Percentiles rank a stretch among this genome's conserved stretches.
Evolutionary conservation across 2,888 invertebrate genomes (phyloP).

Genomic region (Diplolepis rosae): DNA sequence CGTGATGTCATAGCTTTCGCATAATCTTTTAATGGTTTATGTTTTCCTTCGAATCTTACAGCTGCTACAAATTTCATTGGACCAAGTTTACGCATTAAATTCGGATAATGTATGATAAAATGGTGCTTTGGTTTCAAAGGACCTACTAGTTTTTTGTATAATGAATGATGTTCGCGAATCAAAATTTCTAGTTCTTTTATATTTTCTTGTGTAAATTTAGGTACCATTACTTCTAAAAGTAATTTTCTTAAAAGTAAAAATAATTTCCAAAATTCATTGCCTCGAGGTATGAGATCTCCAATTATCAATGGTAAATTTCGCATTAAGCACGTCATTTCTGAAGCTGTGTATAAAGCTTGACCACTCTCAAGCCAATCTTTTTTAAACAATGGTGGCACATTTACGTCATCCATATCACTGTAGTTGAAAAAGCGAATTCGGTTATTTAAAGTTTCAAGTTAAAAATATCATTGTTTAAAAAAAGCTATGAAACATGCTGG

Average conservation of each 20-base stretch:
- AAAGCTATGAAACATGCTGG: background rate
- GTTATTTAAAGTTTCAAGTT: background rate
- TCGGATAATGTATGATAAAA: background rate
- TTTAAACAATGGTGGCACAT: background rate
- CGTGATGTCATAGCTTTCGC: background rate
- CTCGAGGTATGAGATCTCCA: background rate
- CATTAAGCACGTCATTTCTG: background rate
- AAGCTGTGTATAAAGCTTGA: background rate
- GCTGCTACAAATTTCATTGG: background rate
- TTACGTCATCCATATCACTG: background rate
- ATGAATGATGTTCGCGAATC: slow-evolving; percentile 3
- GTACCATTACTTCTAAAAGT: background rate
- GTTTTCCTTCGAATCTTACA: slow-evolving; percentile 14
- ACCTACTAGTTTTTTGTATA: slow-evolving; percentile 1
- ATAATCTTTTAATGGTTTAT: background rate
- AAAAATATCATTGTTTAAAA: background rate
- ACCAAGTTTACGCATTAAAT: background rate
- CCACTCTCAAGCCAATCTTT: background rate
- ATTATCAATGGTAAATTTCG: background rate
- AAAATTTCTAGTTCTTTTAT: background rate
- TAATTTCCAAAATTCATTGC: background rate
- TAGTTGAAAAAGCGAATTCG: background rate
- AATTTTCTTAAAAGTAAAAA: background rate
- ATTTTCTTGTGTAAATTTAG: background rate
- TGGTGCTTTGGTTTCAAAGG: background rate